Evolutionary conservation across 2,888 invertebrate genomes (phyloP), one percentile per base, ranked within the genome.

Genomic region (Tinea trinotella): DNA sequence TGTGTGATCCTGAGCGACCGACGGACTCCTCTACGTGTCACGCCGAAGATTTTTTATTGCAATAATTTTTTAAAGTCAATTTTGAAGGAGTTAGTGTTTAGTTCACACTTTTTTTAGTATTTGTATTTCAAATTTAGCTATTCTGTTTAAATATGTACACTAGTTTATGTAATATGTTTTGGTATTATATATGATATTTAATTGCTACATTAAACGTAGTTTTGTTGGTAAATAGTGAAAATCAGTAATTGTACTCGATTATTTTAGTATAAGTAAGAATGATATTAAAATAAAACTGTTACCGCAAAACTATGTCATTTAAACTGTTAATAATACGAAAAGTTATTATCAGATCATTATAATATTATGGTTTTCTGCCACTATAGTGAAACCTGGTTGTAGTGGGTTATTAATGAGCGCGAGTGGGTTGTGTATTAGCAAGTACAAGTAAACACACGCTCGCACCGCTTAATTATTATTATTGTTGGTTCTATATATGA

Each of bases 1-100:
- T 67, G 70, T 64, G 30, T 68, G 78, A 74, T 70, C 77, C 75
- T 84, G 84, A 84, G 84, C 81, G 84, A 83, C 72, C 76, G 75
- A 68, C 74, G 63, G 60, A 64, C 46, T 19, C 19, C 46, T 6
- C 46, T 19, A 40, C 6, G 40, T 13, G 12, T 40, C 30, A 30
- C 40, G 40, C 40, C 40, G 12, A 15, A 13, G 40, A 40, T 30
- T 30, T 30, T 30, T 7, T 30, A 30, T 30, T n/a, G n/a, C 30
- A 30, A 30, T 30, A 30, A 30, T 30, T 10, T 30, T 30, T 30
- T 30, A 10, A 30, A 30, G 30, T 30, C 30, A 30, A n/a, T 30
- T 30, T 30, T 7, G 30, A 30, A n/a, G 30, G 7, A 30, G n/a
- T 10, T 10, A 30, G n/a, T 30, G 30, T 30, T 1, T 7, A 30